These are phyloP conservation scores for Aplysia californica DNA, from an alignment of 1,140 invertebrate genomes.

Conservation along the genomic window DNA sequence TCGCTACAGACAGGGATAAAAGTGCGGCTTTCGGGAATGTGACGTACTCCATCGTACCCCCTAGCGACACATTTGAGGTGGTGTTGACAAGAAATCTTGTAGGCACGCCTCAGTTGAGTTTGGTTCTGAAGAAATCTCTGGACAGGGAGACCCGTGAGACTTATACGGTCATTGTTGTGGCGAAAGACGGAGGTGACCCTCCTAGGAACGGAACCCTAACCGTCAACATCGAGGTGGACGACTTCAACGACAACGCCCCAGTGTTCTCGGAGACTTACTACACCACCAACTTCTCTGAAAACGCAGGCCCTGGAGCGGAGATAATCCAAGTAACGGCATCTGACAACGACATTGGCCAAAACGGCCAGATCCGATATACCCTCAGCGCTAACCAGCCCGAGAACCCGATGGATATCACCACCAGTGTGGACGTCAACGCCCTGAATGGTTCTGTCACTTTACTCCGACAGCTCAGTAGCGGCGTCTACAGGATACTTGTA, in stretches of 20 bases:
- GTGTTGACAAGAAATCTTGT: constrained; percentile 26
- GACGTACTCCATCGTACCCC: constrained; percentile 39
- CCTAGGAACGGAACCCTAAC: constrained; percentile 85
- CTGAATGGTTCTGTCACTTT: constrained; percentile 24
- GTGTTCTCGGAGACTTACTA: constrained; percentile 82
- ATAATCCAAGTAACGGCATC: constrained; percentile 78
- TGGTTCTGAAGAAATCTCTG: constrained; percentile 70
- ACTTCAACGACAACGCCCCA: constrained; percentile 93
- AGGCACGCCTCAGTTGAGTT: constrained; percentile 32
- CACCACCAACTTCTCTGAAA: constrained; percentile 75
- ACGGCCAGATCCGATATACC: constrained; percentile 85
- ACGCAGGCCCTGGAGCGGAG: constrained; percentile 36
- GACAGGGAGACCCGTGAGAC: constrained; percentile 84
- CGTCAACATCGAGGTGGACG: constrained; percentile 79
- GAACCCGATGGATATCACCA: neutral
- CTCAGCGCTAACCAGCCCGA: constrained; percentile 46
- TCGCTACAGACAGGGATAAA: constrained; percentile 47
- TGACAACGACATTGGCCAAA: constrained; percentile 90
- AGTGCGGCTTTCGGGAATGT: constrained; percentile 71
- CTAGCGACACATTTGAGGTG: constrained; percentile 30
- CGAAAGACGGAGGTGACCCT: constrained; percentile 90
- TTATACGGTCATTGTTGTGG: constrained; percentile 86
- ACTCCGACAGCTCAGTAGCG: constrained; percentile 15
- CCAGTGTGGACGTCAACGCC: constrained; percentile 14
- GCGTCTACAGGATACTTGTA: constrained; percentile 67